Conservation (phyloP, 2,797 vertebrate genomes). For the Pterois miles region DNA sequence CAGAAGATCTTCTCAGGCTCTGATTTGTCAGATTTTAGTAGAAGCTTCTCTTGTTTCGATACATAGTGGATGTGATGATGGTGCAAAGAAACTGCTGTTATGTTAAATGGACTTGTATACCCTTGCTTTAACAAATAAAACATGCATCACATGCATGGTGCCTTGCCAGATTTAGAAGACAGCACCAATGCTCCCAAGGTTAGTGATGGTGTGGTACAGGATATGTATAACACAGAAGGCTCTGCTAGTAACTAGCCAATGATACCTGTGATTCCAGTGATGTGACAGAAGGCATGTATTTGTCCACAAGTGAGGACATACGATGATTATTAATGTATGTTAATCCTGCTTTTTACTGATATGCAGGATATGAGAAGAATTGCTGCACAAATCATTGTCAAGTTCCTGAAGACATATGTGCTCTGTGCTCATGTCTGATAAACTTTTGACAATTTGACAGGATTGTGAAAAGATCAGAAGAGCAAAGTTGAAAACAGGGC, state of each 20-base stretch:
- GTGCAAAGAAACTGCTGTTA: neutral
- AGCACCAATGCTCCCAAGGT: neutral
- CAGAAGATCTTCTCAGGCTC: neutral
- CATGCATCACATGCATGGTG: neutral
- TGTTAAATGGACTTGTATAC: neutral
- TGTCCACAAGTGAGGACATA: neutral
- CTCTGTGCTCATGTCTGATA: neutral
- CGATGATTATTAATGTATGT: neutral
- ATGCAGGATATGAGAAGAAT: neutral
- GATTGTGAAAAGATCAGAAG: conserved; percentile 4
- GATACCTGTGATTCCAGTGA: neutral
- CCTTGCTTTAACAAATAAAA: neutral
- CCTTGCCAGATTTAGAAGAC: neutral
- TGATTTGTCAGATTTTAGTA: neutral
- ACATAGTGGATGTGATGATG: neutral
- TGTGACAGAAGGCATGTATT: neutral
- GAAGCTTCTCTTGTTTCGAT: neutral
- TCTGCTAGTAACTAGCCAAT: neutral
- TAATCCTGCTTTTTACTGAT: neutral
- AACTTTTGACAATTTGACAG: conserved; percentile 6
- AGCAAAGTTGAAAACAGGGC: conserved; percentile 8
- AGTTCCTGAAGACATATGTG: neutral
- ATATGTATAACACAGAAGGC: neutral
- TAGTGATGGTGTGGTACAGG: neutral
- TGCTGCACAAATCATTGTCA: neutral